phyloP scores from a whole-genome alignment of 2,113 vertebrate species.

The Scomber japonicus region DNA sequence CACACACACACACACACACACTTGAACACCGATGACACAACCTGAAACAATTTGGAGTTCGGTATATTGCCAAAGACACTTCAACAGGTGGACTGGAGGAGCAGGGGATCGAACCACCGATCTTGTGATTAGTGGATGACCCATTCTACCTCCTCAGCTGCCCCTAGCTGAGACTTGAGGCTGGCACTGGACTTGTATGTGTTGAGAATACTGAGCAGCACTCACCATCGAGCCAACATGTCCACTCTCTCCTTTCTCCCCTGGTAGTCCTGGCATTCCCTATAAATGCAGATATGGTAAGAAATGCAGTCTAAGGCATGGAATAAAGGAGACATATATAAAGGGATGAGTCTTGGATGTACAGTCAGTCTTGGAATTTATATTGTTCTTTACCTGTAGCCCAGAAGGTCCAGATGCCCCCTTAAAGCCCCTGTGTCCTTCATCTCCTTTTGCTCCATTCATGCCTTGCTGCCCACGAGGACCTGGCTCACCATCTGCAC shows the following conservation, averaged over 20 bases:
- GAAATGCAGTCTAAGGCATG: background rate
- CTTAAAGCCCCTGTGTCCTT: constrained; percentile 88
- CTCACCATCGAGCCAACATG: constrained; percentile 91
- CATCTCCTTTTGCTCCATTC: constrained; percentile 93
- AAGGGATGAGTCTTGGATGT: background rate
- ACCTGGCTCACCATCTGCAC: constrained; percentile 90
- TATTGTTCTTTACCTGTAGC: constrained; percentile 85
- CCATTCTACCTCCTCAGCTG: too few species aligned
- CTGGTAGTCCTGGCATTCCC: constrained; percentile 92
- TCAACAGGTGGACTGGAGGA: too few species aligned
- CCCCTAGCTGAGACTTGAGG: constrained; percentile 9
- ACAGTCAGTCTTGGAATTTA: background rate
- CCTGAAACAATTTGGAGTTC: background rate
- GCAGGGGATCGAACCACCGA: too few species aligned
- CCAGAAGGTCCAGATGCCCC: constrained; percentile 88
- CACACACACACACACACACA: too few species aligned
- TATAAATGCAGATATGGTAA: constrained; percentile 67
- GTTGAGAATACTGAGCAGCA: constrained; percentile 18
- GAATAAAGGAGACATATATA: background rate
- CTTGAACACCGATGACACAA: too few species aligned
- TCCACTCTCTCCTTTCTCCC: constrained; percentile 94
- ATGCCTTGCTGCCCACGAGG: constrained; percentile 92
- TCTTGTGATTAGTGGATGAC: too few species aligned
- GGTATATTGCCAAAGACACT: too few species aligned
- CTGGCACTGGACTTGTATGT: constrained; percentile 30